phyloP scores from a whole-genome alignment of 2,888 invertebrate genomes.

The Agrilus cyanescens region DNA sequence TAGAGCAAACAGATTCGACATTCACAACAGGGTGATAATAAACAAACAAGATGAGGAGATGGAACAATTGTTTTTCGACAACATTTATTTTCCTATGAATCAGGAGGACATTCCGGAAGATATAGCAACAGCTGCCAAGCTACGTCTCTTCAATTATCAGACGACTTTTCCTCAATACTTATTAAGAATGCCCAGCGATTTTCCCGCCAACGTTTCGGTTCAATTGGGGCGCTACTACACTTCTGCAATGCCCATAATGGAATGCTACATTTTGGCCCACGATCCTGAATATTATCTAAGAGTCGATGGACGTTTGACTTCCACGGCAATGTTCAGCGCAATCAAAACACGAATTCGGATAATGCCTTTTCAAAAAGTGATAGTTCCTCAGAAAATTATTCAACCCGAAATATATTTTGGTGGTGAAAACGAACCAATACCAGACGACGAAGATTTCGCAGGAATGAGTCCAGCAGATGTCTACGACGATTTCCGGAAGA shows the following conservation, averaged over 20 bases:
- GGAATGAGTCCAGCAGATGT: slow-evolving; percentile 24
- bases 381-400: slow-evolving; percentile 28
- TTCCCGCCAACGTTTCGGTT: slow-evolving; percentile 32
- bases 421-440: slow-evolving; percentile 20
- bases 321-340: slow-evolving; percentile 39
- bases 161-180: slow-evolving; percentile 34
- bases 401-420: slow-evolving; percentile 9
- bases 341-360: slow-evolving; percentile 35
- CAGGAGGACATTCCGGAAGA: slow-evolving; percentile 24
- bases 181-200: slow-evolving; percentile 39
- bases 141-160: slow-evolving; percentile 13
- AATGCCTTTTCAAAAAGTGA: slow-evolving; percentile 28
- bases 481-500: slow-evolving; percentile 25
- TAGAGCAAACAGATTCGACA: slow-evolving; percentile 26
- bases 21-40: slow-evolving; percentile 23
- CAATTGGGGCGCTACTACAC: slow-evolving; percentile 42
- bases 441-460: slow-evolving; percentile 15
- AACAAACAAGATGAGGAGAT: slow-evolving; percentile 26
- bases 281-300: slow-evolving; percentile 44
- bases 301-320: slow-evolving; percentile 43
- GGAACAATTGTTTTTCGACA: slow-evolving; percentile 33
- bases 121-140: slow-evolving; percentile 18
- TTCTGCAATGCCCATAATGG: slow-evolving; percentile 36
- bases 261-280: slow-evolving; percentile 40
- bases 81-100: slow-evolving; percentile 25